Base-by-base conservation (phyloP, 2,113 vertebrate genomes). In the Sander vitreus region DNA sequence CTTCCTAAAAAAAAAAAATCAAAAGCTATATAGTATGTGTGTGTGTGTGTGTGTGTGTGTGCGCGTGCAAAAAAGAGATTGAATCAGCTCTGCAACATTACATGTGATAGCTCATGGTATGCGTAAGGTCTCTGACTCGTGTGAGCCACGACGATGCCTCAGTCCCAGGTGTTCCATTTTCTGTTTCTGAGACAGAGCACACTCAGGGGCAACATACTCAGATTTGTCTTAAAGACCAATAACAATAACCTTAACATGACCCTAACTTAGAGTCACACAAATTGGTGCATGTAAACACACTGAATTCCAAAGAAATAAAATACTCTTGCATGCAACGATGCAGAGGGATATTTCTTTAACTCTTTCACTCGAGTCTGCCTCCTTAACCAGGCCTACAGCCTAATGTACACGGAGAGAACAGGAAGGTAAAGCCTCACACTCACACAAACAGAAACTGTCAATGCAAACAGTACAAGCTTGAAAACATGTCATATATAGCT, bases 401-500 rank as follows among this genome's bases (percentile, higher is more conserved):
- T 0, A 63, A 73, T 72, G 59, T 23, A 81, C 48, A 69, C n/a
- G 21, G 9, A 51, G 39, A 84, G 47, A 6, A 71, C 14, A 69
- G 39, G 76, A 18, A 73, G 9, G 0, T 25, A 68, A 65, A 73
- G 36, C 21, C 16, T 53, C 27, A 43, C 27, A 25, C 79, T 65
- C 16, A 63, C 39, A 0, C 63, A 54, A 76, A 72, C 59, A 69
- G 4, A 48, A 55, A 64, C 43, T 30, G 23, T 66, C 71, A 55
- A 47, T 43, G 64, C 47, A 51, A 76, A 63, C 25, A 0, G 43
- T 10, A n/a, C n/a, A 58, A 30, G 72, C 8, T 39, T 64, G 47
- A 19, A 57, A 80, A 82, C 75, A 74, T 57, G 58, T 75, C 77
- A 54, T 5, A 23, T 55, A 69, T 80, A 80, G 63, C 75, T 84